Percentiles rank a stretch among this genome's conserved stretches.
phyloP scores from a whole-genome alignment of 2,113 vertebrate species.

The Microcebus ravelobensis region DNA sequence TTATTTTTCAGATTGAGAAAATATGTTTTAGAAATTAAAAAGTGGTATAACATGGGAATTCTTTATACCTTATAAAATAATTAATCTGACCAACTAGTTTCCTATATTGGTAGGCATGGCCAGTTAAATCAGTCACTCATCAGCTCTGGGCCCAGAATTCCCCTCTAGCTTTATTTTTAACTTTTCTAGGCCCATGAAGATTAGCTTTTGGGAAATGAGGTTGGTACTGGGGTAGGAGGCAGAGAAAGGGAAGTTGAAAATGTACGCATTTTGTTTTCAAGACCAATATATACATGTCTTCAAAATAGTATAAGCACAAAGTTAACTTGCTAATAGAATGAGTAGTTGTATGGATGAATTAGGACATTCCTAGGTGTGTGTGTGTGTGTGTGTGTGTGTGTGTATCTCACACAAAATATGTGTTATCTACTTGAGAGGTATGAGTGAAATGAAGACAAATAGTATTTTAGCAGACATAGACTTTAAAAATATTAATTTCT shows the following conservation, averaged over 20 bases:
- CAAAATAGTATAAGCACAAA: neutral
- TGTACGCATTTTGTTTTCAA: neutral
- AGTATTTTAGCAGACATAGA: neutral
- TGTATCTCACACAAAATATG: neutral
- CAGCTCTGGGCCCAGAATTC: neutral
- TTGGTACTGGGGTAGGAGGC: neutral
- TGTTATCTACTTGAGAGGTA: neutral
- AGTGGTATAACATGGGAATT: neutral
- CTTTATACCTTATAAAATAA: neutral
- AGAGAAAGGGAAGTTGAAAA: neutral
- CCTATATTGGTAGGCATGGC: neutral
- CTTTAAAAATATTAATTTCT: neutral
- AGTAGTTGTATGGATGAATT: neutral
- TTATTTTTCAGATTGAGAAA: neutral
- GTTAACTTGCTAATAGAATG: neutral
- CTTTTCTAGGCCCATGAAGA: neutral
- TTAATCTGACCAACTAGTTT: neutral
- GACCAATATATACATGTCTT: neutral
- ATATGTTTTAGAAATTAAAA: neutral
- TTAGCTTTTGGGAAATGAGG: neutral
- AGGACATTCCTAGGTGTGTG: neutral
- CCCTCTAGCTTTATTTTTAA: neutral
- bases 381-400: too few relatives aligned
- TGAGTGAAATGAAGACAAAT: constrained; percentile 25
- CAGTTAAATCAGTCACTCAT: neutral